Base-by-base conservation (phyloP, 2,888 invertebrate genomes). In the Sicus ferrugineus region DNA sequence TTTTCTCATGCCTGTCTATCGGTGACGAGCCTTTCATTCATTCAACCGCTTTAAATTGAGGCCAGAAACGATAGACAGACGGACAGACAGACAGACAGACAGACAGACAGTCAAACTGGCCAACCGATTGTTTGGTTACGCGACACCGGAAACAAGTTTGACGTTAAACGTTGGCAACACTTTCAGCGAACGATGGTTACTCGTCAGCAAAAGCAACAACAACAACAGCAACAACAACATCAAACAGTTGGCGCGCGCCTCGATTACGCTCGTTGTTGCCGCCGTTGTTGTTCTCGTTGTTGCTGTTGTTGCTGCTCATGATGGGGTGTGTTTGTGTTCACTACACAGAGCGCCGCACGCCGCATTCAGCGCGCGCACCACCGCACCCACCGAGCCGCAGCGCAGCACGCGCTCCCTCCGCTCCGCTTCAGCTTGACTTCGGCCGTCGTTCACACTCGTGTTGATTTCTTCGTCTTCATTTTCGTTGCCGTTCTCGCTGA, bases 211-310 rank as follows among this genome's bases (percentile, higher is more conserved):
- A 23, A 50, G 50, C 64, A 46, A 64, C 50, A 64, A 50, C 64
- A 28, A 28, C 64, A 50, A 64, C 16, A 50, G 16, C 28, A 48
- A 46, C 38, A 59, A 59, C 16, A 59, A 42, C 62, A 62, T 21
- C 62, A 38, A 34, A 19, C 21, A 21, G 64, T n/a, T 71, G 73
- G 70, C 72, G 70, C 65, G 61, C 34, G n/a, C 34, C 38, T 59
- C 23, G n/a, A 14, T 59, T 34, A 11, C n/a, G 7, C 0, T 19
- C 38, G 6, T 30, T 1, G 19, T 19, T 34, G 7, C 21, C 62
- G 59, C 58, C 63, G 67, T 34, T 72, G 71, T 70, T 72, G 72
- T 68, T 70, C 66, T 69, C 72, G 73, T 48, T 71, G 58, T 69
- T 72, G 63, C 26, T 46, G 65, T 64, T 65, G 68, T 69, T 31